Evolutionary conservation across 30 jellyfish, hydroid and myxozoan genomes (phyloP).

Genomic region (Hydra vulgaris): DNA sequence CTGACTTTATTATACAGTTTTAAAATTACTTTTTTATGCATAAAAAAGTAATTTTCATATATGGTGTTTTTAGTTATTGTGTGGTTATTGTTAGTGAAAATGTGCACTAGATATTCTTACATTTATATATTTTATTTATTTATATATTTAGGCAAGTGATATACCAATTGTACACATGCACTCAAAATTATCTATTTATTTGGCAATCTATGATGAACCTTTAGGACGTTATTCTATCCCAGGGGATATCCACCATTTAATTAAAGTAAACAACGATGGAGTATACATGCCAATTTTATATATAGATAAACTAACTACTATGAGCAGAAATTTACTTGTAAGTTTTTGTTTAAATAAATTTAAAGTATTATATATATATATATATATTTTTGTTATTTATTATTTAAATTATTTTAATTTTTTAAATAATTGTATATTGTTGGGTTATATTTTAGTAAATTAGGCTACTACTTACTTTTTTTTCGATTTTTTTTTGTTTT

Average conservation of each 20-base stretch:
- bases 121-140: background rate
- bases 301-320: conserved; percentile 51
- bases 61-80: background rate
- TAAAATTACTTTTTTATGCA: too few relatives aligned
- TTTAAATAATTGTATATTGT: too few relatives aligned
- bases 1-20: too few relatives aligned
- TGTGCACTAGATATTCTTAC: too few relatives aligned
- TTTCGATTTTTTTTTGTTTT: too few relatives aligned
- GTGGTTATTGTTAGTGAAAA: background rate
- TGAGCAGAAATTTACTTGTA: conserved; percentile 55
- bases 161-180: conserved; percentile 73
- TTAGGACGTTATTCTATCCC: conserved; percentile 76
- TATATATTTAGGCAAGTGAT: conserved; percentile 37
- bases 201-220: conserved; percentile 45
- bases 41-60: too few relatives aligned
- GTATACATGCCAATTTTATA: conserved; percentile 58
- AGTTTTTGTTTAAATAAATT: background rate
- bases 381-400: too few relatives aligned
- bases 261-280: conserved; percentile 49
- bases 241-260: conserved; percentile 56
- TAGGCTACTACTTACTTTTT: too few relatives aligned
- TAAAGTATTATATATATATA: background rate
- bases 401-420: too few relatives aligned
- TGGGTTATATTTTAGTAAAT: too few relatives aligned
- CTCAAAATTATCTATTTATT: conserved; percentile 43